Percentiles rank a stretch among this genome's conserved stretches.
phyloP scores from a whole-genome alignment of 2,888 invertebrate genomes.

The Athrips mouffetella region DNA sequence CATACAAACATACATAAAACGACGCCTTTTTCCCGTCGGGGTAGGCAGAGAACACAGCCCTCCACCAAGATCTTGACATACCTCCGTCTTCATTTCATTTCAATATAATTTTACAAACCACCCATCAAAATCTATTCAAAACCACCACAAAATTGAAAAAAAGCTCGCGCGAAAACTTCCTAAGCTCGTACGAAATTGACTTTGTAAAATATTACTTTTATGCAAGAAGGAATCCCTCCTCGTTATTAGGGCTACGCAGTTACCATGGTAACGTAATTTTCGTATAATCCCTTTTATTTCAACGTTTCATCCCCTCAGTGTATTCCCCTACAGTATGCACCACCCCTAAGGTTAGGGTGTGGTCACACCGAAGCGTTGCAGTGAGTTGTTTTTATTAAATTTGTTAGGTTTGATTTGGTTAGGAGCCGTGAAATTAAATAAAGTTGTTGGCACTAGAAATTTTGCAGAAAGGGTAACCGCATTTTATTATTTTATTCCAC shows the following conservation, averaged over 20 bases:
- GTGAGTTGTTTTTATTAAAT: constrained; percentile 2
- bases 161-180: no score
- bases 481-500: no score
- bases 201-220: constrained; percentile 46
- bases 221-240: constrained; percentile 43
- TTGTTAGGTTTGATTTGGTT: neutral
- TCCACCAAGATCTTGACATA: no score
- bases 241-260: constrained; percentile 45
- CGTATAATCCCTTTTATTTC: constrained; percentile 68
- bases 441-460: no score
- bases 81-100: no score
- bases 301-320: constrained; percentile 52
- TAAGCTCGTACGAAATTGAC: constrained; percentile 33
- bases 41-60: no score
- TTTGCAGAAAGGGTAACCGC: no score
- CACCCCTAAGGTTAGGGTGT: constrained; percentile 35
- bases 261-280: constrained; percentile 59
- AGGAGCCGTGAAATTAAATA: neutral
- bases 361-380: constrained; percentile 46
- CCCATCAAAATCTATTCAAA: no score
- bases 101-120: no score
- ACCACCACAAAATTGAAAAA: no score
- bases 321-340: constrained; percentile 42
- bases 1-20: no score
- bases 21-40: no score